Conservation (phyloP, 1,140 invertebrate genomes). For the Drosophila kikkawai region DNA sequence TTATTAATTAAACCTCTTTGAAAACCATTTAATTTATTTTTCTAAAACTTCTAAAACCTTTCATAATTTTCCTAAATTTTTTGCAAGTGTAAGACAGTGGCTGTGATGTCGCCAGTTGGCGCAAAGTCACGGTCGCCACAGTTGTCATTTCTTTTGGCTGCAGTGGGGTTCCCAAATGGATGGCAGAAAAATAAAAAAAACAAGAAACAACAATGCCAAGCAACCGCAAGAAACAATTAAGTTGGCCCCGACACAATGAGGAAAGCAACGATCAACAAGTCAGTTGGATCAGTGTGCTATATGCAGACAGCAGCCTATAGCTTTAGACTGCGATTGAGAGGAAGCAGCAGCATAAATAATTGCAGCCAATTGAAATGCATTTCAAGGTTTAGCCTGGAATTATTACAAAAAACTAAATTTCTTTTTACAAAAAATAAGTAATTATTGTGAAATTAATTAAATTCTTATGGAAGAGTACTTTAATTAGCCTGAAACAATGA, state of each 20-base stretch:
- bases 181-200: conserved; percentile 22
- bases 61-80: background rate
- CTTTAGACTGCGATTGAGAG: conserved; percentile 11
- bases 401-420: background rate
- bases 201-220: conserved; percentile 31
- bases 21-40: background rate
- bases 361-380: conserved; percentile 4
- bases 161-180: conserved; percentile 20
- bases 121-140: conserved; percentile 67
- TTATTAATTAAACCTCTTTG: background rate
- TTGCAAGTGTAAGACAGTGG: conserved; percentile 21
- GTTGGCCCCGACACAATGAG: conserved; percentile 35
- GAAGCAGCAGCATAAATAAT: conserved; percentile 11
- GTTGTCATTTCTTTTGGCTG: conserved; percentile 31
- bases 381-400: background rate
- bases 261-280: conserved; percentile 28
- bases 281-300: conserved; percentile 13
- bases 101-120: conserved; percentile 53
- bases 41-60: background rate
- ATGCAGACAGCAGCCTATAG: conserved; percentile 12
- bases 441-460: background rate
- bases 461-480: background rate
- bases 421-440: too few species aligned
- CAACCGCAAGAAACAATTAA: conserved; percentile 70
- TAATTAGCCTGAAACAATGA: background rate